Base-by-base conservation (phyloP, 2,888 invertebrate species). In the Pheosia gnoma region DNA sequence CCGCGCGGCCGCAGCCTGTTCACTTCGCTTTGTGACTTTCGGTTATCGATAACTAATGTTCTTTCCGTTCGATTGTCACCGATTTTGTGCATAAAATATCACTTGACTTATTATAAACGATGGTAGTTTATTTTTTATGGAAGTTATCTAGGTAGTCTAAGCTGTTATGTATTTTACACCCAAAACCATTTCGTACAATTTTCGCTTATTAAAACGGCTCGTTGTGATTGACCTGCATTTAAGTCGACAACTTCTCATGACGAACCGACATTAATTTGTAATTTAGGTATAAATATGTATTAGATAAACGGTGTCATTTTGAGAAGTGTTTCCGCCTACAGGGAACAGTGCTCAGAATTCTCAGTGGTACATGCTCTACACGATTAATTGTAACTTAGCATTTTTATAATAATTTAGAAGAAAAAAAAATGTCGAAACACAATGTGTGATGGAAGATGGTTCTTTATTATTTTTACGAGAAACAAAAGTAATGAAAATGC, bases 301-400 rank as follows among this genome's bases (percentile, higher is more conserved):
- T 91, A 89, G 89, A 88, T 86, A 86, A 87, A 86, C 85, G 85
- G 86, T 90, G 87, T 89, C 87, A 84, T 87, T 89, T 85, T 88
- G 88, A 85, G 88, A 83, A 83, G 82, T 86, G 87, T 88, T 88
- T 78, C 86, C 85, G 72, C 74, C 77, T 83, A 81, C 80, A 77
- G 79, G 86, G 86, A 82, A 84, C 86, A 83, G 85, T 85, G 87
- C 90, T 90, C 89, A 85, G 89, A 87, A 85, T 83, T 86, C 84
- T 87, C 90, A 81, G 82, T 83, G 87, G 89, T 88, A 89, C 85
- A 88, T 88, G 87, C 89, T 92, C 90, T 88, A 92, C 90, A 93
- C 91, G 89, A 92, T 86, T 92, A 91, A 91, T 89, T 91, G 89
- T 92, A 93, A 91, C 91, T 92, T 93, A 93, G 92, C 92, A 88